These are phyloP conservation scores for Gerris lacustris DNA, from an alignment of 2,888 invertebrate species.

Conservation along the genomic window DNA sequence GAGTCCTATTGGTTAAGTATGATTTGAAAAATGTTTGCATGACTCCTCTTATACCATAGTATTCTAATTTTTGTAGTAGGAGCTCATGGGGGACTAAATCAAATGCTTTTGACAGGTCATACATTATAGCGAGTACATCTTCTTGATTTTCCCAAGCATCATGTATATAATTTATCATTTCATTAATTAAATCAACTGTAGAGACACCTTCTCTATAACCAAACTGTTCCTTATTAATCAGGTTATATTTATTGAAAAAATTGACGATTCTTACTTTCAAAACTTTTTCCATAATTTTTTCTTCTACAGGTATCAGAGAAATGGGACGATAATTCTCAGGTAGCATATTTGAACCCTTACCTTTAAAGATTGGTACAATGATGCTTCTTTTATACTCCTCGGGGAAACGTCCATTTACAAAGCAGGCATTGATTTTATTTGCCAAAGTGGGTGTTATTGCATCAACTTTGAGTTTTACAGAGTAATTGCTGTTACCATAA, in stretches of 20 bases:
- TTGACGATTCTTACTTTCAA: not conserved
- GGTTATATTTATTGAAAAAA: not conserved
- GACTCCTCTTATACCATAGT: not conserved
- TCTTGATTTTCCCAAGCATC: not conserved
- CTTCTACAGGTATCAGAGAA: not conserved
- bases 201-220: not conserved
- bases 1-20: not conserved
- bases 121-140: not conserved
- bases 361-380: too few species aligned
- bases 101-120: not conserved
- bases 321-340: not conserved
- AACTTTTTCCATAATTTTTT: not conserved
- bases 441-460: too few species aligned
- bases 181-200: not conserved
- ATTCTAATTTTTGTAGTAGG: not conserved
- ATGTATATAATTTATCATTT: not conserved
- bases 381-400: too few species aligned
- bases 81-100: not conserved
- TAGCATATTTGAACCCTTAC: too few species aligned
- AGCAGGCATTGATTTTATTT: too few species aligned
- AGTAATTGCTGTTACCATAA: too few species aligned
- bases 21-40: not conserved
- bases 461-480: too few species aligned
- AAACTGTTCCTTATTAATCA: not conserved
- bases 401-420: too few species aligned